phyloP scores from a whole-genome alignment of 2,797 vertebrate genomes.

The Mastacembelus armatus region DNA sequence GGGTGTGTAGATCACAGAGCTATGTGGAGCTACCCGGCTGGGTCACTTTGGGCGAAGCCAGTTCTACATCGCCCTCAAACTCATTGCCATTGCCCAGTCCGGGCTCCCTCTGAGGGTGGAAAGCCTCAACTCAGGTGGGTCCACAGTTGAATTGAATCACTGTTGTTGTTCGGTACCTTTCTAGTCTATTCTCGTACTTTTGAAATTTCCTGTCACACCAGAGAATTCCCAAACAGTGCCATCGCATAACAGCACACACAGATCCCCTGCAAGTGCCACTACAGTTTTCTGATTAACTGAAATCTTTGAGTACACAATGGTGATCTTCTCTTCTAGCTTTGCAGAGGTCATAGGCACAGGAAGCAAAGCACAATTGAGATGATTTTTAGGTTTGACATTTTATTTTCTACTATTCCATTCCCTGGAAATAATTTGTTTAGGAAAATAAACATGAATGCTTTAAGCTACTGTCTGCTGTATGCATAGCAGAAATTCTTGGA shows the following conservation, averaged over 20 bases:
- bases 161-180: background rate
- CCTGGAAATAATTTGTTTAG: background rate
- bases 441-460: no score
- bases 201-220: background rate
- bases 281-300: background rate
- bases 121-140: slow-evolving; percentile 96
- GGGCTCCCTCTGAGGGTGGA: slow-evolving; percentile 95
- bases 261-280: background rate
- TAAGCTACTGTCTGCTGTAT: no score
- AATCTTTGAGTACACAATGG: background rate
- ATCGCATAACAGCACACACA: background rate
- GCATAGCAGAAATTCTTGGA: no score
- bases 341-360: background rate
- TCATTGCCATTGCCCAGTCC: slow-evolving; percentile 96
- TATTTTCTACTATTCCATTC: background rate
- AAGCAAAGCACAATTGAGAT: background rate
- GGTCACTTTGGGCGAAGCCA: slow-evolving; percentile 99
- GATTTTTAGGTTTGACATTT: no score
- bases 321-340: background rate
- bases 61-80: slow-evolving; percentile 98
- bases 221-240: background rate
- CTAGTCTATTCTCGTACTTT: background rate
- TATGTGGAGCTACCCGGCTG: slow-evolving; percentile 96
- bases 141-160: background rate
- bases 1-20: slow-evolving; percentile 92